Conservation (phyloP, 2,113 vertebrate genomes). For the Heterochromis multidens region DNA sequence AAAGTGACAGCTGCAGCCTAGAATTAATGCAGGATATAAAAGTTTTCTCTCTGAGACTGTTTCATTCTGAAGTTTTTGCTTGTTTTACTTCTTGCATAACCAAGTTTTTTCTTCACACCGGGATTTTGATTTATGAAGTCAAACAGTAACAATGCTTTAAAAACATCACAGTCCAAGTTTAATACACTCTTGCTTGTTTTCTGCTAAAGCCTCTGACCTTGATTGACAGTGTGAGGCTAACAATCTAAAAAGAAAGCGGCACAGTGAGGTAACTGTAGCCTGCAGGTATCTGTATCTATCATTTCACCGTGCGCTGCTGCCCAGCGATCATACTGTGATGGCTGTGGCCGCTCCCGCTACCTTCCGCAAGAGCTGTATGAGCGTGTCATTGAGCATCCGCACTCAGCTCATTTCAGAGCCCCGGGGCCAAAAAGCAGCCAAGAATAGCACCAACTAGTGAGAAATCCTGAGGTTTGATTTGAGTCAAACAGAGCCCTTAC, state of each 20-base stretch:
- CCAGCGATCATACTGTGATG: slow-evolving; percentile 42
- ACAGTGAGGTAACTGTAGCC: slow-evolving; percentile 37
- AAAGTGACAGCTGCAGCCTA: slow-evolving; percentile 10
- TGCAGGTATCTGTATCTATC: slow-evolving; percentile 44
- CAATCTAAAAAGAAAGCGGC: not conserved
- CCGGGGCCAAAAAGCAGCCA: slow-evolving; percentile 20
- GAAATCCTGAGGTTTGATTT: slow-evolving; percentile 52
- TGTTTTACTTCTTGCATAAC: not conserved
- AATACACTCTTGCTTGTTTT: not conserved
- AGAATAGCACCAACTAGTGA: slow-evolving; percentile 58
- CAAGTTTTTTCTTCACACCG: not conserved
- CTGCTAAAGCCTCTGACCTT: slow-evolving; percentile 6
- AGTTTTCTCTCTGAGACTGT: not conserved
- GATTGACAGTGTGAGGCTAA: slow-evolving; percentile 46
- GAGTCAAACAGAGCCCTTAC: slow-evolving; percentile 41
- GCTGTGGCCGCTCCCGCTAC: slow-evolving; percentile 6
- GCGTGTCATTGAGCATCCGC: slow-evolving; percentile 48
- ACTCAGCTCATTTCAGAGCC: slow-evolving; percentile 52
- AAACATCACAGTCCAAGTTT: slow-evolving; percentile 22
- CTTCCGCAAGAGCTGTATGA: slow-evolving; percentile 21
- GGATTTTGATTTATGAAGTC: slow-evolving; percentile 18
- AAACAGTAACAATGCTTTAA: not conserved
- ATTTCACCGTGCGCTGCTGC: slow-evolving; percentile 19
- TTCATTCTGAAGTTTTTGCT: not conserved
- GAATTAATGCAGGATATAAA: not conserved